Evolutionary conservation across 2,113 vertebrate species (phyloP).

Genomic region (Promerops cafer): DNA sequence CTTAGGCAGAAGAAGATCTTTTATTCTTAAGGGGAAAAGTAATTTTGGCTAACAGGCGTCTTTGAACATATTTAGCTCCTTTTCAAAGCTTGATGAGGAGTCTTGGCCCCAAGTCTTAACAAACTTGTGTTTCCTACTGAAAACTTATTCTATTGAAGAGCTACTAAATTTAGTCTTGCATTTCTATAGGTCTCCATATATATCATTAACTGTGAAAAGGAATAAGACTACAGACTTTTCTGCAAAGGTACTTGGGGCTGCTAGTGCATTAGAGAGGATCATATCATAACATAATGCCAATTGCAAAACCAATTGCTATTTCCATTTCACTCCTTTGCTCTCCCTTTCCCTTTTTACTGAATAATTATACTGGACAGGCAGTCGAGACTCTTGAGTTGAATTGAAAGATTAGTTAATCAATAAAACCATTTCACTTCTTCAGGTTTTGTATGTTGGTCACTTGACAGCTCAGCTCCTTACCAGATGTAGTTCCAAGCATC

Average conservation of each 20-base stretch:
- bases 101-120: background rate
- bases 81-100: background rate
- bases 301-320: background rate
- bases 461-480: background rate
- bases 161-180: background rate
- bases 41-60: background rate
- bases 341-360: background rate
- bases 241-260: background rate
- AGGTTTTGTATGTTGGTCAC: background rate
- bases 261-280: background rate
- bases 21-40: background rate
- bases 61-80: background rate
- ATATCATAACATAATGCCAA: background rate
- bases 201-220: background rate
- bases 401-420: background rate
- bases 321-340: background rate
- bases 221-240: background rate
- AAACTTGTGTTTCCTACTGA: background rate
- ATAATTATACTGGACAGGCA: background rate
- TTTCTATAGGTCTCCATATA: background rate
- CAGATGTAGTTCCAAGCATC: background rate
- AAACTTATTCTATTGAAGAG: background rate
- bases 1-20: background rate
- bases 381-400: background rate
- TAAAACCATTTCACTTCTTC: background rate